A percentile compares a stretch with the other conserved stretches of the same genome.
phyloP scores from a whole-genome alignment of 2,888 invertebrate species.

The Endotricha flammealis region DNA sequence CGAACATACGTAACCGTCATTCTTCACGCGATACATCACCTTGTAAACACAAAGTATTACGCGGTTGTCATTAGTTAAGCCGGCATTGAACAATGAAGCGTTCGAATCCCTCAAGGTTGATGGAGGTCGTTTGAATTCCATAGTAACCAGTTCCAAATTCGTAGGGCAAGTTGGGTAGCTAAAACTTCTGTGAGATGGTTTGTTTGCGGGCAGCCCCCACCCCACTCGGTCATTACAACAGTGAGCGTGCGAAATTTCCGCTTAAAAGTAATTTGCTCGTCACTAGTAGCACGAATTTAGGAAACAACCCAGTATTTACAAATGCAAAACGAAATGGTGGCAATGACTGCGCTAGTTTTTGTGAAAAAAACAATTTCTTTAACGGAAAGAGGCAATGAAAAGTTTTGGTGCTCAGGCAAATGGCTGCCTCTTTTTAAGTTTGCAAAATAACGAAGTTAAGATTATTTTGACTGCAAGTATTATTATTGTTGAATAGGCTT shows the following conservation, averaged over 20 bases:
- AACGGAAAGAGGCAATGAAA: slow-evolving; percentile 5
- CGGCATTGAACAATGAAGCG: slow-evolving; percentile 12
- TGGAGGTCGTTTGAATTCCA: slow-evolving; percentile 28
- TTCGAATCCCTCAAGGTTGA: slow-evolving; percentile 12
- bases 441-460: slow-evolving; percentile 1
- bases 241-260: slow-evolving; percentile 56
- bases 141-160: slow-evolving; percentile 36
- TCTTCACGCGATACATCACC: slow-evolving; percentile 8
- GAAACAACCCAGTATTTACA: slow-evolving; percentile 46
- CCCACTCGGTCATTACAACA: slow-evolving; percentile 53
- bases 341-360: slow-evolving; percentile 56
- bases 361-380: slow-evolving; percentile 26
- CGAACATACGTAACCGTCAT: slow-evolving; percentile 10
- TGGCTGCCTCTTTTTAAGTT: slow-evolving; percentile 2
- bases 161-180: slow-evolving; percentile 42
- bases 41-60: slow-evolving; percentile 6
- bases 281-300: slow-evolving; percentile 46
- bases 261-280: slow-evolving; percentile 68
- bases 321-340: slow-evolving; percentile 58
- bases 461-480: neutral
- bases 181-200: slow-evolving; percentile 64
- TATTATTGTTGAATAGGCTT: neutral
- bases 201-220: slow-evolving; percentile 46
- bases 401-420: slow-evolving; percentile 3
- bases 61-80: slow-evolving; percentile 7